phyloP scores from a whole-genome alignment of 2,797 vertebrate species.

The Loriculus beryllinus region DNA sequence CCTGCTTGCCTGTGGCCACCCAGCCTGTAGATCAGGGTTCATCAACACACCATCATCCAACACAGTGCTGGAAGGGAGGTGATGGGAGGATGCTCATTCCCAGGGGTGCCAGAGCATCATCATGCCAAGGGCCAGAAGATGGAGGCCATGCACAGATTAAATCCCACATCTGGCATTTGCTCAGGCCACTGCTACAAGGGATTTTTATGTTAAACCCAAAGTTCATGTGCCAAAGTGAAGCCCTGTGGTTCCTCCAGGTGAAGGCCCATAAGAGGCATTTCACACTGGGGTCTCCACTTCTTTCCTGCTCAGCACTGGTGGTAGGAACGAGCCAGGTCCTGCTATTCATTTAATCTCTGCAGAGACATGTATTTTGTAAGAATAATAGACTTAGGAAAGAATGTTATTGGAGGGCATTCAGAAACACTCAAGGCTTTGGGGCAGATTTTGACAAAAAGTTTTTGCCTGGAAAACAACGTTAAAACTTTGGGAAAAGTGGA shows the following conservation, averaged over 20 bases:
- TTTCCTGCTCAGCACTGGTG: neutral
- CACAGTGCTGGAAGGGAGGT: neutral
- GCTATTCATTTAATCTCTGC: neutral
- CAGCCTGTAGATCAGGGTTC: neutral
- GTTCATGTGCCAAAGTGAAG: neutral
- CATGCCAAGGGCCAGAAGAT: neutral
- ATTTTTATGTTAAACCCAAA: neutral
- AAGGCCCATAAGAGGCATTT: neutral
- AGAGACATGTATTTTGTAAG: neutral
- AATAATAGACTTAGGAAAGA: neutral
- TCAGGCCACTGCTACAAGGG: neutral
- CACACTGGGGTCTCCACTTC: neutral
- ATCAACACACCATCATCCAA: neutral
- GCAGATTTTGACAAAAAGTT: neutral
- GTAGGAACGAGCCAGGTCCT: neutral
- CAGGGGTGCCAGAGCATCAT: accelerated
- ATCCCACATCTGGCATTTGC: neutral
- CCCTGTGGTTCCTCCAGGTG: neutral
- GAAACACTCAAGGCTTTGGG: neutral
- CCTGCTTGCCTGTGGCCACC: neutral
- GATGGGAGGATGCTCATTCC: neutral
- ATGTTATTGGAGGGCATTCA: neutral
- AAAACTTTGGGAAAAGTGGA: neutral
- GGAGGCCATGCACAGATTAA: neutral
- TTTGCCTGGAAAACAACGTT: neutral